phyloP scores from a whole-genome alignment of 64 coral and sea anemone genomes.

The Actinia tenebrosa region DNA sequence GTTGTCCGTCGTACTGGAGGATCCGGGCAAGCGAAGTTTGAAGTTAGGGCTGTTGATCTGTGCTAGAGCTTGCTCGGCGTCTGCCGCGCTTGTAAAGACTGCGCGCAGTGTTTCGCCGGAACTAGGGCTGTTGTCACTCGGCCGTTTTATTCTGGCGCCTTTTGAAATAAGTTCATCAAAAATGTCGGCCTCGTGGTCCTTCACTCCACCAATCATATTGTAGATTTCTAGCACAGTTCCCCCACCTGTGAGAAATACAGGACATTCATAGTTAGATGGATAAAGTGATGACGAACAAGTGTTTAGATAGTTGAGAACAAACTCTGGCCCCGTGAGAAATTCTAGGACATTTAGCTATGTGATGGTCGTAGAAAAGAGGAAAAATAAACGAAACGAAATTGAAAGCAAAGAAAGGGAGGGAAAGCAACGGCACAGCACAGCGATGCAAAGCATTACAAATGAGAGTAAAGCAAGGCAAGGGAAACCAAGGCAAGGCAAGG shows the following conservation, averaged over 20 bases:
- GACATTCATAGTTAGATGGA: background rate
- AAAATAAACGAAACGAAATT: too few species aligned
- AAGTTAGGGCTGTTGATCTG: conserved; percentile 12
- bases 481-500: too few species aligned
- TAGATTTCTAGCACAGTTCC: conserved; percentile 33
- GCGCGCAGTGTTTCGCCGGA: conserved; percentile 13
- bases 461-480: too few species aligned
- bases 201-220: conserved; percentile 4
- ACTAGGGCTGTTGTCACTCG: background rate
- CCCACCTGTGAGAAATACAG: background rate
- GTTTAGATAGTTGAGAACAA: background rate
- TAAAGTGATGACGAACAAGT: background rate
- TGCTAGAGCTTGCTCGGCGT: conserved; percentile 22
- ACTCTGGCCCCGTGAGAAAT: background rate
- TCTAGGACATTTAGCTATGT: too few species aligned
- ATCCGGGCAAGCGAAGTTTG: conserved; percentile 38
- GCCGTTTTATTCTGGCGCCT: conserved; percentile 35
- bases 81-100: conserved; percentile 4
- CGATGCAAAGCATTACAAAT: too few species aligned
- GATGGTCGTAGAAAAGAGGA: too few species aligned
- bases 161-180: conserved; percentile 35
- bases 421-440: too few species aligned
- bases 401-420: too few species aligned
- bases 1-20: background rate
- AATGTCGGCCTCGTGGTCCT: conserved; percentile 30